Evolutionary conservation across 2,888 invertebrate genomes (phyloP).

Genomic region (Campopleginae sp.): DNA sequence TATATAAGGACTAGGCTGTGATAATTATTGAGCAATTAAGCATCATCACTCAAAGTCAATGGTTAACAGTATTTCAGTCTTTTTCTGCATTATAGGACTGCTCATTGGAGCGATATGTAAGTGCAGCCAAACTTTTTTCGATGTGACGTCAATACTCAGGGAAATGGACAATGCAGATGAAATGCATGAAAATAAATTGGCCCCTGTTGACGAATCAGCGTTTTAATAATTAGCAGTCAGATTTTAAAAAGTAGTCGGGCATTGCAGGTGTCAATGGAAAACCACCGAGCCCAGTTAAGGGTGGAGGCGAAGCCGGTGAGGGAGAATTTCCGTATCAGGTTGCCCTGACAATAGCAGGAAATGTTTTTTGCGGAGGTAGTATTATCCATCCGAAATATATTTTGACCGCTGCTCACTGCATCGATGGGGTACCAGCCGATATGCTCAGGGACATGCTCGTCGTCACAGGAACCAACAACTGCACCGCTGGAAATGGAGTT

Average conservation of each 20-base stretch:
- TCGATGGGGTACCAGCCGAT: constrained; percentile 24
- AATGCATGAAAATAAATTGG: background rate
- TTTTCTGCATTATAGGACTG: background rate
- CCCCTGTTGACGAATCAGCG: background rate
- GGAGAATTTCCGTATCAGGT: constrained; percentile 69
- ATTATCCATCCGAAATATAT: constrained; percentile 65
- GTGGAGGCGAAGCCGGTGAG: constrained; percentile 54
- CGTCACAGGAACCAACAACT: constrained; percentile 54
- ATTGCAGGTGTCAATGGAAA: constrained; percentile 41
- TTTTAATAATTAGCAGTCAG: too few species aligned
- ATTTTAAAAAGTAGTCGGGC: too few species aligned
- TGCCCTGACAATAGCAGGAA: constrained; percentile 42
- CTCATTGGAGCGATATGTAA: constrained; percentile 19
- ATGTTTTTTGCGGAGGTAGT: constrained; percentile 67
- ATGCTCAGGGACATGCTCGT: constrained; percentile 48
- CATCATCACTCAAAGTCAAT: constrained; percentile 6
- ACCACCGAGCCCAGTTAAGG: constrained; percentile 54
- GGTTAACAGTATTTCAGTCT: background rate
- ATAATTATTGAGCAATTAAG: background rate
- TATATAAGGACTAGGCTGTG: constrained; percentile 21
- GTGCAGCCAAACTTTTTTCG: background rate
- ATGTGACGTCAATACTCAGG: background rate
- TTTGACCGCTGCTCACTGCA: constrained; percentile 70
- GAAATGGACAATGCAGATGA: background rate
- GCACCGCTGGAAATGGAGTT: background rate